A percentile compares a stretch with the other conserved stretches of the same genome.
phyloP scores from a whole-genome alignment of 1,140 invertebrate species.

The Aphis craccivora region DNA sequence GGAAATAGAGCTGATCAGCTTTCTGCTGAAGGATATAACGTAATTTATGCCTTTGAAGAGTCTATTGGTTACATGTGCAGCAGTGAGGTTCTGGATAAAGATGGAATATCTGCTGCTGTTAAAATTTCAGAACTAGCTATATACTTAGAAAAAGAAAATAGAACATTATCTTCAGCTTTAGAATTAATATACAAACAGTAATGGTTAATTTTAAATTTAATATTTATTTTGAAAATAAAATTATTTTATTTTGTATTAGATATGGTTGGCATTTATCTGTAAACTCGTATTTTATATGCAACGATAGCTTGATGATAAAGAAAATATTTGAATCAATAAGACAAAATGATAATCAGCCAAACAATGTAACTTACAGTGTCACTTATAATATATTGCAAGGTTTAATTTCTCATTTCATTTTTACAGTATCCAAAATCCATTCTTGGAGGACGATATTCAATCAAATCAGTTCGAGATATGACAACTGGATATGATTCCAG shows the following conservation, averaged over 20 bases:
- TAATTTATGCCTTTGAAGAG: conserved; percentile 96
- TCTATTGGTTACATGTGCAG: conserved; percentile 96
- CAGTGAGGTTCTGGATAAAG: conserved; percentile 88
- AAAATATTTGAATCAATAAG: conserved; percentile 84
- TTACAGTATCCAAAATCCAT: conserved; percentile 81
- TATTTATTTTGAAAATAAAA: not conserved
- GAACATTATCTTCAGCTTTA: conserved; percentile 43
- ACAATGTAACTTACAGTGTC: conserved; percentile 67
- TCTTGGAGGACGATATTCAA: conserved; percentile 74
- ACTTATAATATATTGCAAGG: not conserved
- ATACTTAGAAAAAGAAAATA: conserved; percentile 70
- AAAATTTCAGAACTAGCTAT: conserved; percentile 81
- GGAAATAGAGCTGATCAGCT: conserved; percentile 87
- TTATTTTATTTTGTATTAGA: conserved; percentile 62
- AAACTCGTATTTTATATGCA: conserved; percentile 90
- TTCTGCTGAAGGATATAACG: conserved; percentile 71
- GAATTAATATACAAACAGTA: conserved; percentile 41
- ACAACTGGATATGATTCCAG: conserved; percentile 87
- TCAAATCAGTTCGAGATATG: conserved; percentile 83
- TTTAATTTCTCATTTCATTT: not conserved
- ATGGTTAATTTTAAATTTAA: not conserved
- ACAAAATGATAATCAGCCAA: conserved; percentile 72
- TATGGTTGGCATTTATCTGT: conserved; percentile 85
- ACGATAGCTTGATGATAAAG: conserved; percentile 76
- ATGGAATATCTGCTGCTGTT: conserved; percentile 88